phyloP scores from a whole-genome alignment of 35 echinoderm and acorn worm species.

The Lytechinus pictus region DNA sequence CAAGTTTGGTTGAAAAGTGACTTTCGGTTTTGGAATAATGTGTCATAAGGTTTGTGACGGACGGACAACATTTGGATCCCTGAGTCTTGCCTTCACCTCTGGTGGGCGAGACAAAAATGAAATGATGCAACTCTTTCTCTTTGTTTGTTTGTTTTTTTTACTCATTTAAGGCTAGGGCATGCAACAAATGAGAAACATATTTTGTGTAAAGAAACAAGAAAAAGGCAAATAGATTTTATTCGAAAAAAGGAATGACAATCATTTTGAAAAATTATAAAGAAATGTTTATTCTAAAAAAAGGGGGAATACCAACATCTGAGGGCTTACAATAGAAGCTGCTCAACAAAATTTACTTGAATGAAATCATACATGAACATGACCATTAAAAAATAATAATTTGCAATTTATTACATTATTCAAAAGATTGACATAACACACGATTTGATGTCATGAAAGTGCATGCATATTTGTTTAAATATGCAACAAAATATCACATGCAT shows the following conservation, averaged over 20 bases:
- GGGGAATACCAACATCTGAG: neutral
- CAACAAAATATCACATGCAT: neutral
- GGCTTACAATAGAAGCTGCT: neutral
- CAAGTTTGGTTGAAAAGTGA: too few relatives aligned
- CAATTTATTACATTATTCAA: neutral
- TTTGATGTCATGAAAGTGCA: neutral
- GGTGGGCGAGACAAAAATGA: too few relatives aligned
- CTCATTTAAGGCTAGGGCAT: neutral
- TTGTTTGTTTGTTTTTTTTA: neutral
- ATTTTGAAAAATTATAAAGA: neutral
- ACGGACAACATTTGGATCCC: too few relatives aligned
- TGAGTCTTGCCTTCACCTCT: too few relatives aligned
- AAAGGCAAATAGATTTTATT: neutral
- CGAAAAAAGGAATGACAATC: neutral
- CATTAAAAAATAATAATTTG: too few relatives aligned
- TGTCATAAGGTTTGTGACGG: too few relatives aligned
- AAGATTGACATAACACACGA: neutral
- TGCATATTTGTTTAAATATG: conserved; percentile 20
- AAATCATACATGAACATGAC: too few relatives aligned
- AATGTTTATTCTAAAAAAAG: neutral
- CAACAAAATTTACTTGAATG: neutral
- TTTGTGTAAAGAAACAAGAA: neutral
- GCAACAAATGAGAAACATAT: neutral
- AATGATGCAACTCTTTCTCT: too few relatives aligned
- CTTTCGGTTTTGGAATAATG: too few relatives aligned